Evolutionary conservation across 2,797 vertebrate species (phyloP).

Genomic region (Spinibarbus caldwelli): DNA sequence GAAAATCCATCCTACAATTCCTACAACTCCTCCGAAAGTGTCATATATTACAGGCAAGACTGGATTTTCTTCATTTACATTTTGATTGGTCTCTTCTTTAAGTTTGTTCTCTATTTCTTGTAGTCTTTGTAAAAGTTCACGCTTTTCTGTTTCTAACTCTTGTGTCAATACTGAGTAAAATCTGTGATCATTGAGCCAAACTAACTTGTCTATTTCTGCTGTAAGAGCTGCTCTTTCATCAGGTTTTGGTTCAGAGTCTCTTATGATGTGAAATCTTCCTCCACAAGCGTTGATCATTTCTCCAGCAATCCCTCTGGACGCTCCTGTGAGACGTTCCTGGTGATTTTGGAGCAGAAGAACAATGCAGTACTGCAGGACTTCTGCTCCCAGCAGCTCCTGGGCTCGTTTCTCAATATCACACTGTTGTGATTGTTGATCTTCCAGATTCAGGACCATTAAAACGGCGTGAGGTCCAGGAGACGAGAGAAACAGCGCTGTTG

Average conservation of each 20-base stretch:
- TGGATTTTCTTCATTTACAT: neutral
- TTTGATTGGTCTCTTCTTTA: neutral
- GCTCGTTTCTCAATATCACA: neutral
- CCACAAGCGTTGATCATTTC: constrained; percentile 12
- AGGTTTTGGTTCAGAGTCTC: neutral
- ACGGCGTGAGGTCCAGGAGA: constrained; percentile 29
- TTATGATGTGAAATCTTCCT: constrained; percentile 7
- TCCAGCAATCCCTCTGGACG: constrained; percentile 16
- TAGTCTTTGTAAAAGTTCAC: too few species aligned
- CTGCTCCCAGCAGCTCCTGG: neutral
- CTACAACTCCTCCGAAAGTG: too few species aligned
- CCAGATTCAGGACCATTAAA: constrained; percentile 4
- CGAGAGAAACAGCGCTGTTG: neutral
- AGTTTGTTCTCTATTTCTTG: too few species aligned
- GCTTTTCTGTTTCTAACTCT: neutral
- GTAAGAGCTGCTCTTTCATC: neutral
- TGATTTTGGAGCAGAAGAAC: constrained; percentile 10
- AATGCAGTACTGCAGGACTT: neutral
- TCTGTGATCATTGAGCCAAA: neutral
- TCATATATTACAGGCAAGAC: too few species aligned
- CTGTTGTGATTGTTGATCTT: constrained; percentile 12
- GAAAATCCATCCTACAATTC: neutral
- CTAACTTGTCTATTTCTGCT: neutral
- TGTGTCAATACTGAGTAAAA: neutral
- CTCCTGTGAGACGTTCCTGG: neutral